These are phyloP conservation scores for Phyllotis vaccarum DNA, from an alignment of 2,797 vertebrate species.

Conservation along the genomic window DNA sequence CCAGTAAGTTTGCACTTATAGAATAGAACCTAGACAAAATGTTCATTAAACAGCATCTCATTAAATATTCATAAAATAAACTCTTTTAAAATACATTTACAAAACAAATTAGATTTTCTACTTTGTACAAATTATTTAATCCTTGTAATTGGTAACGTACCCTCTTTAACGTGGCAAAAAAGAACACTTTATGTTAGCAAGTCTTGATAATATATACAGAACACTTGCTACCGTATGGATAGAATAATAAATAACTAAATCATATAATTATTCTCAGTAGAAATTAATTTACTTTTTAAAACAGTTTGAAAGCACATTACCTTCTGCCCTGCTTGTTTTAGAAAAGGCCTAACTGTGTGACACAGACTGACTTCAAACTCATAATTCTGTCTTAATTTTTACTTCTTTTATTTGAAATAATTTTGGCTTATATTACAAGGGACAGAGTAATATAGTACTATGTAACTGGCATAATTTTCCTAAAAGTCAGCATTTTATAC, in stretches of 20 bases:
- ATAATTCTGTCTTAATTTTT: neutral
- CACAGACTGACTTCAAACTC: too few relatives aligned
- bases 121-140: slow-evolving; percentile 29
- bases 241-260: neutral
- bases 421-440: neutral
- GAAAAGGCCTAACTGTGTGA: neutral
- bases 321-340: neutral
- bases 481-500: neutral
- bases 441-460: neutral
- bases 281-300: slow-evolving; percentile 46
- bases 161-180: neutral
- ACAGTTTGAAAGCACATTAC: neutral
- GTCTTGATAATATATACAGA: neutral
- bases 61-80: slow-evolving; percentile 28
- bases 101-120: slow-evolving; percentile 13
- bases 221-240: neutral
- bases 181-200: neutral
- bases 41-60: neutral
- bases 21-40: neutral
- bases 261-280: neutral
- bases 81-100: neutral
- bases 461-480: neutral
- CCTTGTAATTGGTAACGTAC: neutral
- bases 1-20: neutral
- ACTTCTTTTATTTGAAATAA: neutral